A percentile compares a stretch with the other conserved stretches of the same genome.
Conservation (phyloP, 2,888 invertebrate genomes). For the Trichogramma dendrolimi region DNA sequence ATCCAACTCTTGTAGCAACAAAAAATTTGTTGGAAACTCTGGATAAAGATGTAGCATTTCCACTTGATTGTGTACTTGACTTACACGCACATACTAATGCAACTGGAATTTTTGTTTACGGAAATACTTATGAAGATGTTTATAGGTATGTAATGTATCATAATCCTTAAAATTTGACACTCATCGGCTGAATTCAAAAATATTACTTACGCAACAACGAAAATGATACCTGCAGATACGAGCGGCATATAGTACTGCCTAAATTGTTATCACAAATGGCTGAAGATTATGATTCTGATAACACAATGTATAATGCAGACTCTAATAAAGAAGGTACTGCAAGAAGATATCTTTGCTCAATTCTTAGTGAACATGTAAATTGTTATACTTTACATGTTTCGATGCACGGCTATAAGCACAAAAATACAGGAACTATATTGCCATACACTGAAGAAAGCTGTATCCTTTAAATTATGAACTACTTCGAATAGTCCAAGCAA, state of each 20-base stretch:
- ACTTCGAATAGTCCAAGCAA: not conserved
- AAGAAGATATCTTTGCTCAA: constrained; percentile 73
- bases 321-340: constrained; percentile 80
- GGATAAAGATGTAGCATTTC: constrained; percentile 66
- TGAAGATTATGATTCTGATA: constrained; percentile 80
- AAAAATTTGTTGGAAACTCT: constrained; percentile 74
- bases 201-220: constrained; percentile 14
- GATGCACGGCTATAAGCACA: constrained; percentile 79
- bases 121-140: constrained; percentile 89
- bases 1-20: constrained; percentile 83
- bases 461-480: constrained; percentile 67
- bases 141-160: constrained; percentile 60
- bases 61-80: constrained; percentile 91
- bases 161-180: constrained; percentile 1
- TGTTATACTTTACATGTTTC: constrained; percentile 89
- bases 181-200: too few relatives aligned
- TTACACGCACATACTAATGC: constrained; percentile 90
- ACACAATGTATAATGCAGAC: constrained; percentile 92
- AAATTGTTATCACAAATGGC: constrained; percentile 83
- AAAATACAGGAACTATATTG: constrained; percentile 66
- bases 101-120: constrained; percentile 90
- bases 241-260: constrained; percentile 91
- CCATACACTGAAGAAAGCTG: constrained; percentile 93
- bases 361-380: constrained; percentile 74
- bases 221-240: constrained; percentile 63